Base-by-base conservation (phyloP, 2,797 vertebrate species). In the Passerculus sandwichensis region DNA sequence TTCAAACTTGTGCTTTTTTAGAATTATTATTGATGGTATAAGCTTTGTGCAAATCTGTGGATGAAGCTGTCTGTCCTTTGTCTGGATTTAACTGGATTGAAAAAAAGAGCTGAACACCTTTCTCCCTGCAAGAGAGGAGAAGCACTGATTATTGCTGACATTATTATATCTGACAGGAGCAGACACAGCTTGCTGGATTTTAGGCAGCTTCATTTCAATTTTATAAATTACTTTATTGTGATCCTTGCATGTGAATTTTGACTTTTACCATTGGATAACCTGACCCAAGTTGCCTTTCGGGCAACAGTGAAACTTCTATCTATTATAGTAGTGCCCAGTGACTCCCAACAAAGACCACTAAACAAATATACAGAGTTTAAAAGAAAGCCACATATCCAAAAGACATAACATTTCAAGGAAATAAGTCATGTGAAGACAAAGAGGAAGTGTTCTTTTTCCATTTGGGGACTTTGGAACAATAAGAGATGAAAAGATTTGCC, bases 61-160 rank as follows among this genome's bases (percentile, higher is more conserved):
- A 97, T 97, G 97, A 97, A 96, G 74, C 97, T 98, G 97, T 98
- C 98, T 98, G 97, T 97, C 91, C 64, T 89, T 97, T 98, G 98
- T 98, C 98, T 98, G 98, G 97, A 91, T 98, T 98, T 97, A 77
- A 85, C 95, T 89, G 89, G 81, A 94, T 98, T 93, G 96, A 98
- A 98, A 98, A 99, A 98, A 98, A 97, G 97, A 91, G 56, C 85
- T 61, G 95, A 98, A 98, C 98, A 98, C 97, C 98, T 98, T 98
- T 97, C 97, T 96, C 97, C 97, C 86, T 94, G 91, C 97, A 96
- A 97, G 96, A 98, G 89, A 97, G 89, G 94, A 95, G 69, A 95
- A 96, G 70, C 76, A 90, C 10, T 73, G 59, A 76, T 96, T 67
- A 91, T 93, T 67, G 69, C 96, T 98, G 18, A 98, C 98, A 78